A percentile compares a stretch with the other conserved stretches of the same genome.
Evolutionary conservation across 2,113 vertebrate genomes (phyloP).

Genomic region (Rhinolophus sinicus): DNA sequence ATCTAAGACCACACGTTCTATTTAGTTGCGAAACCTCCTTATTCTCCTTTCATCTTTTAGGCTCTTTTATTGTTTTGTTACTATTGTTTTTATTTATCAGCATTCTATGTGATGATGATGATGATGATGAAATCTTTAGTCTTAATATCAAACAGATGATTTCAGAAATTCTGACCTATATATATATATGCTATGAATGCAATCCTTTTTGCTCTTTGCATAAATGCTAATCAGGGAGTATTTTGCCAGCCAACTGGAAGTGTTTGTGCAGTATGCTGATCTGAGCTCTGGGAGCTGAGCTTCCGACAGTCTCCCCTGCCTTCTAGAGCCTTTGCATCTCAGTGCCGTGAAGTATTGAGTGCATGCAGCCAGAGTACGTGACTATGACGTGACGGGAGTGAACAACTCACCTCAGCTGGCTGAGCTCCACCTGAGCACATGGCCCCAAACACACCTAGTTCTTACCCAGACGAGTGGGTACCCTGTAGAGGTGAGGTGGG

Average conservation of each 20-base stretch:
- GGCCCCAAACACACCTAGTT: neutral
- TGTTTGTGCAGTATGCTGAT: neutral
- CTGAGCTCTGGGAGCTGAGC: neutral
- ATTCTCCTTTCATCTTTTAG: neutral
- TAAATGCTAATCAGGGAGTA: neutral
- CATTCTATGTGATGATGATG: neutral
- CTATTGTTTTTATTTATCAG: neutral
- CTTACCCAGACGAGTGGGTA: neutral
- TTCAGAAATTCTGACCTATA: neutral
- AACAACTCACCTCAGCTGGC: neutral
- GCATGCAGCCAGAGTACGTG: no score
- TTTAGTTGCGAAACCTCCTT: no score
- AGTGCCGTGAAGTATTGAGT: neutral
- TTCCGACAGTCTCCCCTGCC: neutral
- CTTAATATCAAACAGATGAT: neutral
- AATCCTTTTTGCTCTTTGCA: neutral
- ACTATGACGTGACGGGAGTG: neutral
- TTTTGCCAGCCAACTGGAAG: neutral
- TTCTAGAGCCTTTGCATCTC: neutral
- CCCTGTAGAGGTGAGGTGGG: no score
- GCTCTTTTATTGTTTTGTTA: neutral
- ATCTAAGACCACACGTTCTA: neutral
- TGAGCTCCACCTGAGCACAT: neutral
- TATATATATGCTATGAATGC: neutral
- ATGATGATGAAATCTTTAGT: neutral